Conservation (phyloP, 2,113 vertebrate species). For the Pygoscelis antarcticus region DNA sequence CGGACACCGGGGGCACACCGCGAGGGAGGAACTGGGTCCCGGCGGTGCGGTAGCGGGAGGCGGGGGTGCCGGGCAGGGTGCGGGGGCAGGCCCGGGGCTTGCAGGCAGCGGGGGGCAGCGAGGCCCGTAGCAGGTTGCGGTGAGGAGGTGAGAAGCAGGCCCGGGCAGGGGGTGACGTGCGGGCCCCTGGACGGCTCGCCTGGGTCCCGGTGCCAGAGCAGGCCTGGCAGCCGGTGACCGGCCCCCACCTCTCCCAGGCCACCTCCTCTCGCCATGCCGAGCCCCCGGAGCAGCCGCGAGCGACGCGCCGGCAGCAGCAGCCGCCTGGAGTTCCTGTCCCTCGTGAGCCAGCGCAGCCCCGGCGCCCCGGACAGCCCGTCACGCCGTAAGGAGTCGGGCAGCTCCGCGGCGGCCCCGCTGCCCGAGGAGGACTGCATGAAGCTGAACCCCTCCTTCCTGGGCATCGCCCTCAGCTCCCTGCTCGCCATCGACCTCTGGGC, state of each 20-base stretch:
- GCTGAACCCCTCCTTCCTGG: conserved; percentile 89
- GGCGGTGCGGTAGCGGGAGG: no score
- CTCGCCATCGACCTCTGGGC: conserved; percentile 95
- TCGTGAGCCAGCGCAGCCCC: conserved; percentile 75
- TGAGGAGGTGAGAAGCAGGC: not conserved
- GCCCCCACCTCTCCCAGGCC: not conserved
- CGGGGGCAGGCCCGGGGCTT: no score
- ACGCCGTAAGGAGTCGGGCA: conserved; percentile 79
- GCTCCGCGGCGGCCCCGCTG: conserved; percentile 58
- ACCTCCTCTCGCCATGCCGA: conserved; percentile 56
- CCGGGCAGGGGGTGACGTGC: not conserved
- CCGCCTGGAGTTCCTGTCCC: conserved; percentile 86
- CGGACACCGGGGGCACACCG: no score
- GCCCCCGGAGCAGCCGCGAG: conserved; percentile 67
- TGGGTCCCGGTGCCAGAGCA: not conserved
- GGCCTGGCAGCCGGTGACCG: not conserved
- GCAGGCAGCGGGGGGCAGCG: not conserved
- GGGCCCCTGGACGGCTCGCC: not conserved
- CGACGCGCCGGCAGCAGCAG: conserved; percentile 66
- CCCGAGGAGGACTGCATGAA: conserved; percentile 91
- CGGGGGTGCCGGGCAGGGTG: no score
- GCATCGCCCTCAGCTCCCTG: conserved; percentile 91
- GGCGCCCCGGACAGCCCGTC: conserved; percentile 84
- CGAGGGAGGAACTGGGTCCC: no score
- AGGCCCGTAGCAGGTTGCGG: not conserved